phyloP scores from a whole-genome alignment of 2,797 vertebrate genomes.

The Lerista edwardsae region DNA sequence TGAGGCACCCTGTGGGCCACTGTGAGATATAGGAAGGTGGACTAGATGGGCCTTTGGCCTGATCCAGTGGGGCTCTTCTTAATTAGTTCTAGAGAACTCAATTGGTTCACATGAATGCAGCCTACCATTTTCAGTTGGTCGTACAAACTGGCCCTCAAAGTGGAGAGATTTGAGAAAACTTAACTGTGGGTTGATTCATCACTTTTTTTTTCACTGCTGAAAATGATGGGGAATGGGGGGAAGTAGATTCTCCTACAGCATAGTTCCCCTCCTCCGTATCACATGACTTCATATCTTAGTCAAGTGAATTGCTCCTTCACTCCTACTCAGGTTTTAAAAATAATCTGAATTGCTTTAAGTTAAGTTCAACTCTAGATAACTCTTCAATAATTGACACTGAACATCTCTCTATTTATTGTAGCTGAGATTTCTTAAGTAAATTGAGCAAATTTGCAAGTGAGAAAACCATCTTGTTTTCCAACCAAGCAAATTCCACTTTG shows the following conservation, averaged over 20 bases:
- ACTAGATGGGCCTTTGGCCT: too few relatives aligned
- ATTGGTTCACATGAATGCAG: not conserved
- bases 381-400: conserved; percentile 26
- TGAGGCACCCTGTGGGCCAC: too few relatives aligned
- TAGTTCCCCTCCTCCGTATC: conserved; percentile 26
- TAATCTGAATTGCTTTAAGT: conserved; percentile 21
- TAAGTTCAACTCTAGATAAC: conserved; percentile 32
- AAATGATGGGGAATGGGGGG: not conserved
- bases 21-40: too few relatives aligned
- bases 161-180: not conserved
- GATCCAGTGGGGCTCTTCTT: too few relatives aligned
- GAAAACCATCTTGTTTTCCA: conserved; percentile 13
- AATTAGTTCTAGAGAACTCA: not conserved
- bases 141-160: not conserved
- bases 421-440: conserved; percentile 30
- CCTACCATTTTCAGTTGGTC: not conserved
- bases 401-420: conserved; percentile 33
- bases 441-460: conserved; percentile 29
- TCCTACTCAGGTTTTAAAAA: conserved; percentile 48
- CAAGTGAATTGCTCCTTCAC: conserved; percentile 45
- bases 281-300: conserved; percentile 41
- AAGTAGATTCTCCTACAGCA: conserved; percentile 31
- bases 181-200: not conserved
- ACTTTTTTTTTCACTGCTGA: not conserved
- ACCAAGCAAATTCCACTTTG: conserved; percentile 8